These are phyloP conservation scores for Poeciliopsis occidentalis DNA, from an alignment of 2,113 vertebrate species.

Conservation along the genomic window DNA sequence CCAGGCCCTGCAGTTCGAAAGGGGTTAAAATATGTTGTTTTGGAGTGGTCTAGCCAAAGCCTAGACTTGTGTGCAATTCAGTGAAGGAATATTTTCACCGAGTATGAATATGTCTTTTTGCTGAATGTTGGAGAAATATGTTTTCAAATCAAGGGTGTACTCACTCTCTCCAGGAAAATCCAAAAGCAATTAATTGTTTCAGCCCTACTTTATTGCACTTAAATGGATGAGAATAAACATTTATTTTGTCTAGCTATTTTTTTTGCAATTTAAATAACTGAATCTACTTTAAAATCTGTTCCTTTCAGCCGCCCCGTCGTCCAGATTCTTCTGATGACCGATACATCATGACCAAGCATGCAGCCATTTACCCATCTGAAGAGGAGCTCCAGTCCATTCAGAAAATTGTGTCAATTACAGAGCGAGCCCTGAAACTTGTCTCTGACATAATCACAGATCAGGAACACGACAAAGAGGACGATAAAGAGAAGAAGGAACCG, in stretches of 20 bases:
- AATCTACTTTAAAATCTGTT: too few species aligned
- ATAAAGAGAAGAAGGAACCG: slow-evolving; percentile 91
- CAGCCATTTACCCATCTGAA: slow-evolving; percentile 95
- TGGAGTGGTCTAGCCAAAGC: too few species aligned
- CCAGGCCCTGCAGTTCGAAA: too few species aligned
- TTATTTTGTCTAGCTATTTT: background rate
- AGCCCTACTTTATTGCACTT: too few species aligned
- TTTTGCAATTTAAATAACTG: background rate
- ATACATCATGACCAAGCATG: slow-evolving; percentile 98
- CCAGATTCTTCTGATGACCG: slow-evolving; percentile 97
- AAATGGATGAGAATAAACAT: background rate
- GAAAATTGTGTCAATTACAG: slow-evolving; percentile 98
- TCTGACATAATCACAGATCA: slow-evolving; percentile 95
- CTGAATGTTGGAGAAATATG: too few species aligned
- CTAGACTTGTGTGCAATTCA: too few species aligned
- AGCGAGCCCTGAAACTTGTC: slow-evolving; percentile 96
- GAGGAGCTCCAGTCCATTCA: slow-evolving; percentile 97
- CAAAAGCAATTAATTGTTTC: too few species aligned
- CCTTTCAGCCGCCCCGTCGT: slow-evolving; percentile 88
- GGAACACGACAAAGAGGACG: slow-evolving; percentile 90
- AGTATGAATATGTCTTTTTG: too few species aligned
- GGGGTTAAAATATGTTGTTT: too few species aligned
- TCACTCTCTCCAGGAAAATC: too few species aligned
- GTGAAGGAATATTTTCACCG: too few species aligned
- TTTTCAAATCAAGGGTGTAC: too few species aligned